Conservation (phyloP, 1,140 invertebrate genomes). For the Papilio polyxenes region DNA sequence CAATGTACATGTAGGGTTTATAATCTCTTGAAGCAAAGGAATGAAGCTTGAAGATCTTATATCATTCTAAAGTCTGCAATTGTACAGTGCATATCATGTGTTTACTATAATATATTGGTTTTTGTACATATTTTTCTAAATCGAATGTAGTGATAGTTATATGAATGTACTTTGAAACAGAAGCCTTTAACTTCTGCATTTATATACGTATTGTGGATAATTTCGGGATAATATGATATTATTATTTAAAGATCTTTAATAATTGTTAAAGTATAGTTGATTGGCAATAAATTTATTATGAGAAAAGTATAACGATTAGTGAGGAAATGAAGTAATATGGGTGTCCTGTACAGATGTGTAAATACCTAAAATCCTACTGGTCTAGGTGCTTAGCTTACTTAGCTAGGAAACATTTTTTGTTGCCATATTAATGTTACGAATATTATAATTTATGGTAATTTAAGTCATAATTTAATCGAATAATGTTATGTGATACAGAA, state of each 20-base stretch:
- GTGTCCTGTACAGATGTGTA: constrained; percentile 73
- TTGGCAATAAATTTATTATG: constrained; percentile 74
- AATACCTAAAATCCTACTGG: constrained; percentile 73
- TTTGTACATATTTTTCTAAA: constrained; percentile 72
- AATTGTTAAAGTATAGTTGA: constrained; percentile 66
- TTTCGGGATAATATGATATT: constrained; percentile 60
- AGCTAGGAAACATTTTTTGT: constrained; percentile 77
- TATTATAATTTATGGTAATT: constrained; percentile 77
- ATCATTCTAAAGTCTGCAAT: constrained; percentile 54
- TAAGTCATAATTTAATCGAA: constrained; percentile 76
- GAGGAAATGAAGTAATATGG: constrained; percentile 57
- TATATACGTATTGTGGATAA: constrained; percentile 54
- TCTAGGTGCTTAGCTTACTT: constrained; percentile 79
- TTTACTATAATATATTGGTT: constrained; percentile 53
- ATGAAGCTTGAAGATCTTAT: constrained; percentile 49
- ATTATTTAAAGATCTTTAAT: constrained; percentile 66
- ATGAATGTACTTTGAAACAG: constrained; percentile 50
- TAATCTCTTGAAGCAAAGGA: constrained; percentile 37
- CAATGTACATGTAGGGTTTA: constrained; percentile 39
- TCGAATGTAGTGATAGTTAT: constrained; percentile 47
- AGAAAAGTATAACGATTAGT: constrained; percentile 64
- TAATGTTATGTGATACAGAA: constrained; percentile 75
- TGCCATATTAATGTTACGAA: constrained; percentile 78
- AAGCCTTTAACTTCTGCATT: constrained; percentile 63
- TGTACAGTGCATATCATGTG: constrained; percentile 74